Evolutionary conservation across 2,113 vertebrate species (phyloP), one percentile per base, ranked within the genome.

Genomic region (Corydoras maculifer): DNA sequence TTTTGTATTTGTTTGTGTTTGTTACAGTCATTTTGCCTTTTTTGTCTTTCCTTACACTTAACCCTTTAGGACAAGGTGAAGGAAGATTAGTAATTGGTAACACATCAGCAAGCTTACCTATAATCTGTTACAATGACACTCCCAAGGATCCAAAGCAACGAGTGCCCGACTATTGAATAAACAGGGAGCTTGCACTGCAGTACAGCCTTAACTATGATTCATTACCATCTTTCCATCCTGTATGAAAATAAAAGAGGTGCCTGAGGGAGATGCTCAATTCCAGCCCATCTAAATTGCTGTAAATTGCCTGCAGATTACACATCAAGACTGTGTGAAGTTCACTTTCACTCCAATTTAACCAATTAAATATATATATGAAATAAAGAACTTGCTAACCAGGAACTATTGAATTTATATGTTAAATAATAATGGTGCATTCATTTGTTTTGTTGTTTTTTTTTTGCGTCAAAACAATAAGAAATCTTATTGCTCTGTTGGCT

Each of bases 131-230:
- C 83, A 78, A 73, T 83, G 84, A 85, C 84, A 74, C 74, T 84
- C 70, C 70, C 48, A 53, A 84, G 82, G 79, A 88, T 88, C 81
- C 83, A 78, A 90, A 79, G 83, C 85, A 87, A 85, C 82, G 85
- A 86, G 84, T 79, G 80, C 78, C 85, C 82, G 86, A 83, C 84
- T 83, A 78, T 84, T 87, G 87, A 87, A 87, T 86, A 90, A 88
- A 89, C 78, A 78, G 73, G 65, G 53, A 81, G 86, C 86, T 89
- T 87, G 86, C 87, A 69, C 85, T 79, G 88, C 87, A 87, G 82
- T 83, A 81, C 76, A 75, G 60, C 73, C 82, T 84, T 86, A 90
- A 90, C 87, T 86, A 84, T 88, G 87, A 91, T 90, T 88, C 86
- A 90, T 89, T 90, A 89, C 84, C 78, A 84, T 85, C 84, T 80